A percentile compares a stretch with the other conserved stretches of the same genome.
These are phyloP conservation scores for Chirona hameri DNA, from an alignment of 2,888 invertebrate species.

Conservation along the genomic window DNA sequence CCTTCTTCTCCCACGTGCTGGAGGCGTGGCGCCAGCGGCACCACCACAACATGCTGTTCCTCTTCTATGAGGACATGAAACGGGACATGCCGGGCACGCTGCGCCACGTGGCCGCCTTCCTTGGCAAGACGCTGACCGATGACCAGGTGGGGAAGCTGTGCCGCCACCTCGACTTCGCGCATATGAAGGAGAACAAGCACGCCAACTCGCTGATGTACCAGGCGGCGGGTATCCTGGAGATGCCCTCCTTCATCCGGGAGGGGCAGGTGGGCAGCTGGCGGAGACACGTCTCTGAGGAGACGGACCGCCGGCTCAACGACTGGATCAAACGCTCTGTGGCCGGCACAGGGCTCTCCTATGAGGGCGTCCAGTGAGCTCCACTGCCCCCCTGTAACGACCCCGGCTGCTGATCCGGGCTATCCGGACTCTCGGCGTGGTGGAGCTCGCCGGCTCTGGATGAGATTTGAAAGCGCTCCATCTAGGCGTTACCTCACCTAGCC, in stretches of 20 bases:
- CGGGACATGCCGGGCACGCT: conserved; percentile 38
- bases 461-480: too few relatives aligned
- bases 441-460: too few relatives aligned
- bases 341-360: background rate
- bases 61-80: conserved; percentile 49
- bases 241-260: conserved; percentile 5
- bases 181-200: conserved; percentile 37
- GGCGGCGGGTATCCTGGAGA: background rate
- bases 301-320: background rate
- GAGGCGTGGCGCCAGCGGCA: conserved; percentile 45
- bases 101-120: conserved; percentile 40
- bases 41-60: conserved; percentile 45
- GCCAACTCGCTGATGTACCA: conserved; percentile 34
- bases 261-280: conserved; percentile 4
- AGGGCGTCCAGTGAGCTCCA: background rate
- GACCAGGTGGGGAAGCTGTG: conserved; percentile 33
- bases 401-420: too few relatives aligned
- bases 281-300: background rate
- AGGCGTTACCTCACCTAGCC: too few relatives aligned
- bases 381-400: too few relatives aligned
- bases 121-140: conserved; percentile 38
- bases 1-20: conserved; percentile 48
- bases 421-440: too few relatives aligned
- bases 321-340: background rate
- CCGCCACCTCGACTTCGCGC: conserved; percentile 35